These are phyloP conservation scores for Diachrysia chrysitis DNA, from an alignment of 2,888 invertebrate species.

Conservation along the genomic window DNA sequence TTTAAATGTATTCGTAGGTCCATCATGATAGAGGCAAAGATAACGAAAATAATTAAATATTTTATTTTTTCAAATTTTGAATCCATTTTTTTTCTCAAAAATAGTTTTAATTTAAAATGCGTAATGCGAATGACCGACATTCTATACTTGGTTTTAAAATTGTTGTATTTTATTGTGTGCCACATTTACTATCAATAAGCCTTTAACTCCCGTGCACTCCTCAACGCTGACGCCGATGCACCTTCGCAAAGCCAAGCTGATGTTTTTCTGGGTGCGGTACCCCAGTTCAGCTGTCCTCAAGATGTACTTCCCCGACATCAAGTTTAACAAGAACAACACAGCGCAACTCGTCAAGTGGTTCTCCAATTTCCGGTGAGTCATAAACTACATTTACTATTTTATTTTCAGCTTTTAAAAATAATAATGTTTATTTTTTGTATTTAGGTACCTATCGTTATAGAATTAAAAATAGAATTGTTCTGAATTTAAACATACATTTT, in stretches of 20 bases:
- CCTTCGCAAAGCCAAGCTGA: conserved; percentile 99
- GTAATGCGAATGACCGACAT: too few species aligned
- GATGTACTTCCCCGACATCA: conserved; percentile 99
- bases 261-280: conserved; percentile 99
- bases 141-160: too few species aligned
- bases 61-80: too few species aligned
- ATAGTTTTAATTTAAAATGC: too few species aligned
- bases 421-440: too few species aligned
- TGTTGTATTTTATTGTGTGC: neutral
- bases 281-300: conserved; percentile 99
- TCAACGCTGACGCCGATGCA: conserved; percentile 99
- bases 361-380: conserved; percentile 99
- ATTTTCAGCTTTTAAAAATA: conserved; percentile 12
- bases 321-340: conserved; percentile 99
- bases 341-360: conserved; percentile 99
- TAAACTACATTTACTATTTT: conserved; percentile 33
- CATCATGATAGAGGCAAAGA: too few species aligned
- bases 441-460: too few species aligned
- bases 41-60: too few species aligned
- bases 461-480: neutral
- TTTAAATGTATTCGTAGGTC: too few species aligned
- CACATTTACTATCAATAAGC: conserved; percentile 68
- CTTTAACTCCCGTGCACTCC: conserved; percentile 96
- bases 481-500: neutral
- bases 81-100: too few species aligned